Base-by-base conservation (phyloP, 2,797 vertebrate genomes). In the Dermochelys coriacea region DNA sequence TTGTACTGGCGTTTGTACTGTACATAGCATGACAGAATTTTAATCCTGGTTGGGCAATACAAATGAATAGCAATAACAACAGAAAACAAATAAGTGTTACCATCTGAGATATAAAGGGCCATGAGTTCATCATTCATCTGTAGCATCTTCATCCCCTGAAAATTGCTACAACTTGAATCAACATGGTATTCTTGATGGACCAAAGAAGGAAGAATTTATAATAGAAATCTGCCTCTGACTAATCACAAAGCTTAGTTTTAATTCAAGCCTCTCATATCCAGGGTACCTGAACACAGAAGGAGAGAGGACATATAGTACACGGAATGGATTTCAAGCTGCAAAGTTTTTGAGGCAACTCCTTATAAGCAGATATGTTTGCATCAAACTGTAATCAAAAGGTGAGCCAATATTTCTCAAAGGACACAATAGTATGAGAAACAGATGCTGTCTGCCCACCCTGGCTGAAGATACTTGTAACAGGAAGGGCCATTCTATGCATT, bases 111-210 rank as follows among this genome's bases (percentile, higher is more conserved):
- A 31, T 31, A 50, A 88, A 71, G 0, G 1, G 21, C 15, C 34
- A 1, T 5, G 7, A 7, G 49, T 82, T 45, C 55, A 68, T 59
- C 2, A 31, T 86, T 90, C 51, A 57, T 80, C 86, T 89, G 23
- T 93, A 95, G 75, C 27, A 96, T 55, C 11, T 29, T 87, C 23
- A 49, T 94, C 89, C 77, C 80, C 14, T 27, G 74, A 49, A 92
- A 86, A 6, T 16, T 18, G 31, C 83, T 75, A 15, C 15, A 12
- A 64, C 51, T 55, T 52, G 80, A 86, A 84, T 31, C 27, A 52
- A 2, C 82, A 11, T 18, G 50, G 27, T 80, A 49, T 25, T 80
- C 54, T 54, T 84, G 74, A 78, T n/a, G 29, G n/a, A 37, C 34
- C 64, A 68, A 68, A n/a, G 15, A n/a, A 68, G 19, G 80, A 54